Evolutionary conservation across 2,113 vertebrate species (phyloP), one percentile per base, ranked within the genome.

Genomic region (Hucho hucho): DNA sequence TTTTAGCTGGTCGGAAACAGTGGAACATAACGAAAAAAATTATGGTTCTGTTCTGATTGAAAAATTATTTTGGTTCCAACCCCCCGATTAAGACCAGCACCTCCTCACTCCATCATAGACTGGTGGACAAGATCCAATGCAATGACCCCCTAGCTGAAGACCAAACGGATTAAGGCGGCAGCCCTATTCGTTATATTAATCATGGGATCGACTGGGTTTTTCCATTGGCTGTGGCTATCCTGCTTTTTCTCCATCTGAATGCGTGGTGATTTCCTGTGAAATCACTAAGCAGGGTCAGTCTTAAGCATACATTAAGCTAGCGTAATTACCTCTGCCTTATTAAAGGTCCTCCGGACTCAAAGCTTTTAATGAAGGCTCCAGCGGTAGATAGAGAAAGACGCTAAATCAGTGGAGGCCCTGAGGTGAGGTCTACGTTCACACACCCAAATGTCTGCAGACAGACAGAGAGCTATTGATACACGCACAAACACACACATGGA

Each of bases 271-370:
- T 49, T 70, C 69, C 28, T 13, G 69, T 26, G 14, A 53, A 49
- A 29, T 70, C 46, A 43, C 69, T 18, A 22, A 25, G 47, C 43
- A 53, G 69, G 24, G 47, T 49, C 46, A 26, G 43, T 53, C 69
- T 70, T 70, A 70, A 70, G 69, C 69, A 70, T 46, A 70, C 24
- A 70, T 70, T 70, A 70, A 70, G 69, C 69, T 12, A 14, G 43
- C 13, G 47, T 53, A 70, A 70, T 70, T 70, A 49, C 47, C 25
- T 18, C 46, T 6, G 47, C 47, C 69, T 70, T 70, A 70, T 53
- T 56, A 46, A 53, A 70, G 46, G 47, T 53, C 69, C 69, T 18
- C 47, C 6, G 25, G 69, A 6, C 24, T 24, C 22, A 25, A 26
- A 70, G 69, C 69, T 70, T 70, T 70, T 70, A 70, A 70, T 70